Conservation (phyloP, 2,113 vertebrate species). For the Centropus bengalensis region DNA sequence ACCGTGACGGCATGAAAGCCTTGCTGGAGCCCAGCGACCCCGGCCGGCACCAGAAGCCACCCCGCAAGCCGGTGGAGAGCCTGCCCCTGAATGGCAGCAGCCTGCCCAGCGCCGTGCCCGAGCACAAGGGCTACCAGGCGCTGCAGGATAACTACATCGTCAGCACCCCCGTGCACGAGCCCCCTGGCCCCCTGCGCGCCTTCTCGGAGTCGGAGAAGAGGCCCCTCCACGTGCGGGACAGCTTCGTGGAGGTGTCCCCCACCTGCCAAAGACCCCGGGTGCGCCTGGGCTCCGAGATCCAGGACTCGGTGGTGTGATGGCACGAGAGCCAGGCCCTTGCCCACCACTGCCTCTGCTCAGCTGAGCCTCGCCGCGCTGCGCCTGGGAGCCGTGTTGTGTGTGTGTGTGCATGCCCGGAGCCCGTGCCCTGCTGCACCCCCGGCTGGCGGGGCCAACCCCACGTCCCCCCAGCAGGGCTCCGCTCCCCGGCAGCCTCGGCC, state of each 20-base stretch:
- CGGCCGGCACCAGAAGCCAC: slow-evolving; percentile 82
- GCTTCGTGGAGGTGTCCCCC: slow-evolving; percentile 87
- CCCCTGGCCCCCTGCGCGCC: slow-evolving; percentile 76
- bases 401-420: slow-evolving; percentile 43
- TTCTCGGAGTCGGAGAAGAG: slow-evolving; percentile 88
- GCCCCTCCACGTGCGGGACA: slow-evolving; percentile 86
- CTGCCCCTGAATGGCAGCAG: slow-evolving; percentile 87
- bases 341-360: not conserved
- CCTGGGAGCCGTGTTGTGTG: not conserved
- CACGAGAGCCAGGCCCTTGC: not conserved
- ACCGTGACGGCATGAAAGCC: slow-evolving; percentile 86
- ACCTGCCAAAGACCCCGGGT: slow-evolving; percentile 89
- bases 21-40: slow-evolving; percentile 88
- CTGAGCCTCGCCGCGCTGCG: not conserved
- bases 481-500: not conserved
- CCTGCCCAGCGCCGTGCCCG: slow-evolving; percentile 70
- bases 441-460: fast-evolving
- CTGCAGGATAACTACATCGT: slow-evolving; percentile 88
- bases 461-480: fast-evolving
- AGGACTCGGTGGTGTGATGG: slow-evolving; percentile 92
- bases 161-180: slow-evolving; percentile 82
- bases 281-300: slow-evolving; percentile 93
- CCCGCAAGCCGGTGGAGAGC: slow-evolving; percentile 84
- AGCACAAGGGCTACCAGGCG: slow-evolving; percentile 95
- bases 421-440: not conserved